These are phyloP conservation scores for Physella acuta DNA, from an alignment of 1,140 invertebrate species.

Conservation along the genomic window DNA sequence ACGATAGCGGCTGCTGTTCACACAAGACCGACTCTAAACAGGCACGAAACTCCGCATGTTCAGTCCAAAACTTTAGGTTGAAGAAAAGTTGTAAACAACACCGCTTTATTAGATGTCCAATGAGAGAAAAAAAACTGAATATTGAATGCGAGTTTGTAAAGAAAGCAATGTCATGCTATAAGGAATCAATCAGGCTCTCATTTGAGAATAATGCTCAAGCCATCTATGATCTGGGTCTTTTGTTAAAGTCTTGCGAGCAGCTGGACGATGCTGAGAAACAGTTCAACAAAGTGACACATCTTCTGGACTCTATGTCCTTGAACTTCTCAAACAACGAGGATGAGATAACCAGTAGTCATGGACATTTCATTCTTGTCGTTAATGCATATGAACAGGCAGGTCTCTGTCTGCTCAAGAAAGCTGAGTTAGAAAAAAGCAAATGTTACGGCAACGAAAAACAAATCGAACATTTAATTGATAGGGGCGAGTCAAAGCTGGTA, in stretches of 20 bases:
- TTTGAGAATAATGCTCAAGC: background rate
- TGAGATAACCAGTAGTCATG: no score
- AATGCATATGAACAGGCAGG: constrained; percentile 6
- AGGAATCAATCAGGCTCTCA: background rate
- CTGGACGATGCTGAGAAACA: background rate
- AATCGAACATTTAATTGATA: background rate
- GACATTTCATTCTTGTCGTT: background rate
- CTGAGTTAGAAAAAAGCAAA: no score
- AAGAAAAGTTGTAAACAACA: no score
- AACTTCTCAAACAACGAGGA: no score
- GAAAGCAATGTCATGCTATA: background rate
- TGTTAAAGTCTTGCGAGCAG: background rate
- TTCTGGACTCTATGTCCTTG: background rate
- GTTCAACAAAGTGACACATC: background rate
- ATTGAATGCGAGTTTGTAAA: background rate
- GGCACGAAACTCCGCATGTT: no score
- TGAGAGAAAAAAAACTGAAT: background rate
- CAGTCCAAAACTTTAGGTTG: no score
- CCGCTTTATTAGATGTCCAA: background rate
- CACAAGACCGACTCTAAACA: no score
- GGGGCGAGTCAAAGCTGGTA: background rate
- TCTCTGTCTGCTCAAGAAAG: background rate
- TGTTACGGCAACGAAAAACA: no score
- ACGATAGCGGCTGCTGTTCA: no score
- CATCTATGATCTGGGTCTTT: background rate